A percentile compares a stretch with the other conserved stretches of the same genome.
phyloP scores from a whole-genome alignment of 2,888 invertebrate genomes.

The Chrysolina oricalcia region DNA sequence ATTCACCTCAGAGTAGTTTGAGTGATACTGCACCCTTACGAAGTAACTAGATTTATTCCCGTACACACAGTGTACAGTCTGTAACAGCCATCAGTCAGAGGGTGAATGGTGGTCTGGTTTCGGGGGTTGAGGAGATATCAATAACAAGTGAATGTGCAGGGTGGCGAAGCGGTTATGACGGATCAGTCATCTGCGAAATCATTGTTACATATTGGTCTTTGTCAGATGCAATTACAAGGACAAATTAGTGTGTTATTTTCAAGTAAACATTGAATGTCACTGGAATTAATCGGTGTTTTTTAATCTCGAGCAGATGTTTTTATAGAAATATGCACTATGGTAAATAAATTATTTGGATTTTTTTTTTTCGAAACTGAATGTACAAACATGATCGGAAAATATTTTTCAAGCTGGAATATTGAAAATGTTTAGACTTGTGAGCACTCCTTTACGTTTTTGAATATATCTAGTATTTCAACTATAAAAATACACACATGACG shows the following conservation, averaged over 20 bases:
- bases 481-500: too few relatives aligned
- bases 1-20: not conserved
- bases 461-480: too few relatives aligned
- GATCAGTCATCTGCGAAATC: conserved; percentile 64
- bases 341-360: too few relatives aligned
- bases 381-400: too few relatives aligned
- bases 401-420: too few relatives aligned
- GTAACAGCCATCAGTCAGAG: conserved; percentile 49
- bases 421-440: too few relatives aligned
- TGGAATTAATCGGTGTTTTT: conserved; percentile 38
- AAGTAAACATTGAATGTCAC: conserved; percentile 48
- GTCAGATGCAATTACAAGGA: conserved; percentile 63
- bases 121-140: conserved; percentile 59
- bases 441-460: too few relatives aligned
- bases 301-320: not conserved
- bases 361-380: too few relatives aligned
- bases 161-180: conserved; percentile 64
- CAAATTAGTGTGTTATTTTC: conserved; percentile 59
- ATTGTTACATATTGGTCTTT: conserved; percentile 61
- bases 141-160: conserved; percentile 64
- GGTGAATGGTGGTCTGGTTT: conserved; percentile 52
- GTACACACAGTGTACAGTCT: conserved; percentile 40
- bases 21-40: not conserved
- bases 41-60: not conserved
- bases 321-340: too few relatives aligned